Conservation (phyloP, 2,888 invertebrate species). For the Mantis religiosa region DNA sequence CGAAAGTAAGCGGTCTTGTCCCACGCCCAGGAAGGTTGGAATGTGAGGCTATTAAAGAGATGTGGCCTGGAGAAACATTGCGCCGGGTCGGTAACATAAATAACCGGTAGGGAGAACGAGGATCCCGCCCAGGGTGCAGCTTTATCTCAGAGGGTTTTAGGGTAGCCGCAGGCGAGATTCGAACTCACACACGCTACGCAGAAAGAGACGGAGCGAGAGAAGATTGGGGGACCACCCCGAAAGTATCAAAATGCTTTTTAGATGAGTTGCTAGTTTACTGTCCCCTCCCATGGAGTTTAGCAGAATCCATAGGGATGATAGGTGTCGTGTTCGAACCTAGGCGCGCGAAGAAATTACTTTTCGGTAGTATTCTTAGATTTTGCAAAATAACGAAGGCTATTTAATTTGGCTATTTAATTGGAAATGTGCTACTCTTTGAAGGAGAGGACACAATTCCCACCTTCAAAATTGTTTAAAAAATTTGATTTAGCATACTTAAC, state of each 20-base stretch:
- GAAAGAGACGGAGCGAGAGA: background rate
- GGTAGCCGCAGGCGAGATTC: background rate
- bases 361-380: too few species aligned
- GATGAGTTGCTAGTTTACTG: background rate
- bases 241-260: background rate
- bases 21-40: background rate
- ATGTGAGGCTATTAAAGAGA: background rate
- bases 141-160: background rate
- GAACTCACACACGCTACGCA: background rate
- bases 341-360: too few species aligned
- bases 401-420: too few species aligned
- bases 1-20: background rate
- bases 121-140: background rate
- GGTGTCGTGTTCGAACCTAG: background rate
- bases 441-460: too few species aligned
- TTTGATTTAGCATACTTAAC: too few species aligned
- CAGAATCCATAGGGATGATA: background rate
- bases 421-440: too few species aligned
- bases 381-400: too few species aligned
- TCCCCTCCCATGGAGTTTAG: background rate
- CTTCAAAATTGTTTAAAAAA: too few species aligned
- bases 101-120: background rate
- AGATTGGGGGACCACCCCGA: background rate
- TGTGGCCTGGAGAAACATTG: background rate
- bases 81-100: background rate